Percentiles rank a stretch among this genome's conserved stretches.
Evolutionary conservation across 2,888 invertebrate genomes (phyloP).

Genomic region (Thyatira batis): DNA sequence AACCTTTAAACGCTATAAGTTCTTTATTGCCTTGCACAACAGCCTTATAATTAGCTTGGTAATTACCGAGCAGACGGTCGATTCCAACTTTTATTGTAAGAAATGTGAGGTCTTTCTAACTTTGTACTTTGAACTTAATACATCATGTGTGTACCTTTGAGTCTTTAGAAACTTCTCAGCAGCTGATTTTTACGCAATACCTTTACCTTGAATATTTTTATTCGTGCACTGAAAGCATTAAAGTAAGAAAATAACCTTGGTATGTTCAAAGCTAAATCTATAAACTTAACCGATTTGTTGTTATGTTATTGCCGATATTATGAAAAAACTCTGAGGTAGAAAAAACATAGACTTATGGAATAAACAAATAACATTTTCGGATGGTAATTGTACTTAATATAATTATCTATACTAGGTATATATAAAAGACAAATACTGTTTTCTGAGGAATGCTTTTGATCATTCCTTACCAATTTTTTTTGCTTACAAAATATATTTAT

Average conservation of each 20-base stretch:
- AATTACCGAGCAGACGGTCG: conserved; percentile 11
- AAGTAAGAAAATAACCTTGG: background rate
- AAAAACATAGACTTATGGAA: background rate
- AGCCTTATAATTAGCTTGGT: conserved; percentile 16
- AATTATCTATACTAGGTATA: no score
- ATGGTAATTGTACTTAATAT: no score
- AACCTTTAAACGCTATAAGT: conserved; percentile 13
- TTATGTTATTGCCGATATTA: background rate
- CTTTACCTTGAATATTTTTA: background rate
- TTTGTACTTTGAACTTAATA: background rate
- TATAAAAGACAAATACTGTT: no score
- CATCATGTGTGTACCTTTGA: background rate
- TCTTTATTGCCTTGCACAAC: conserved; percentile 2
- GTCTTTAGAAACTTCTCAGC: background rate
- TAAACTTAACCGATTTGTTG: background rate
- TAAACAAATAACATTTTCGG: background rate
- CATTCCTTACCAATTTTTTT: no score
- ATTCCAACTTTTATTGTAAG: background rate
- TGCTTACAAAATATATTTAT: no score
- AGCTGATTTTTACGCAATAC: background rate
- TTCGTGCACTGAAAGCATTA: background rate
- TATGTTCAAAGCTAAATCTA: background rate
- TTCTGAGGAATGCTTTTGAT: no score
- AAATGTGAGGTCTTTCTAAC: background rate
- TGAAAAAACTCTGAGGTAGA: background rate